phyloP scores from a whole-genome alignment of 2,113 vertebrate genomes.

The Phylloscopus trochiloides region DNA sequence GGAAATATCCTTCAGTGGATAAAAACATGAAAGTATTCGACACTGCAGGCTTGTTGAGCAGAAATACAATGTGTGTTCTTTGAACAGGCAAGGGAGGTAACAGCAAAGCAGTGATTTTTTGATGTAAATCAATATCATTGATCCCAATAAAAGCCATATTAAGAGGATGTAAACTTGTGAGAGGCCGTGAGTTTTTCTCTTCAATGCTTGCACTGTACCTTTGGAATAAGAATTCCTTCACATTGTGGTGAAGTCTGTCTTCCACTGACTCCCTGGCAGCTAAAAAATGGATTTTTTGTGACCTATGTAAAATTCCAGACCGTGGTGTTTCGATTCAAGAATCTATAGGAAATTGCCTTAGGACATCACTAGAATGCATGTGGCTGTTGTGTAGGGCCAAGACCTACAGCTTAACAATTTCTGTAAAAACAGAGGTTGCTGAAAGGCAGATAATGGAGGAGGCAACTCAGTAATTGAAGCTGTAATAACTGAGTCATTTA shows the following conservation, averaged over 20 bases:
- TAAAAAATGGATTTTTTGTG: neutral
- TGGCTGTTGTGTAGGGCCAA: neutral
- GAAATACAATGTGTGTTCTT: neutral
- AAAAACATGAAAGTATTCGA: neutral
- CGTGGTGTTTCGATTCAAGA: neutral
- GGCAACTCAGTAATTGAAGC: neutral
- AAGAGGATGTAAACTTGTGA: neutral
- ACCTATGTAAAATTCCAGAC: neutral
- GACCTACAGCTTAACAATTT: neutral
- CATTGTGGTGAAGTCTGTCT: neutral
- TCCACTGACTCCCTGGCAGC: neutral
- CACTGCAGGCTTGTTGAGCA: neutral
- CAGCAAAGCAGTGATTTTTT: neutral
- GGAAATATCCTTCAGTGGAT: neutral
- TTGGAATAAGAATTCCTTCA: neutral
- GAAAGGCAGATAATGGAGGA: neutral
- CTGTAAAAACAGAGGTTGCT: neutral
- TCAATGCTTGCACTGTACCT: fast-evolving
- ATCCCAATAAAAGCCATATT: neutral
- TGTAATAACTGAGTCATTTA: neutral
- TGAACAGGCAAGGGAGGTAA: neutral
- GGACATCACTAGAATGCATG: neutral
- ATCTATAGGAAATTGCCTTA: neutral
- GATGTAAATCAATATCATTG: neutral
- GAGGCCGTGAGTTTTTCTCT: neutral